phyloP scores from a whole-genome alignment of 1,140 invertebrate genomes.

The Rhagoletis zephyria region DNA sequence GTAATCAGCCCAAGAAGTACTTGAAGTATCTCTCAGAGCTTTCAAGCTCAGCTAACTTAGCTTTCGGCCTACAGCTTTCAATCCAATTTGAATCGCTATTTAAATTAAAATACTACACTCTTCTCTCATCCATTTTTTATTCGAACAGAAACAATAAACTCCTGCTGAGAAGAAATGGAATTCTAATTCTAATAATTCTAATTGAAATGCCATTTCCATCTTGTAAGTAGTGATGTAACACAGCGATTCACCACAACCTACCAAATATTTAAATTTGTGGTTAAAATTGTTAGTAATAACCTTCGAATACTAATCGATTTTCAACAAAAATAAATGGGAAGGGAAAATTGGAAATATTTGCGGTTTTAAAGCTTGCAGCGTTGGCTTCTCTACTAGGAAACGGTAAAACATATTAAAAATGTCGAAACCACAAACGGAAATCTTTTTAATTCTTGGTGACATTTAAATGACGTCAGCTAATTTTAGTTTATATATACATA shows the following conservation, averaged over 20 bases:
- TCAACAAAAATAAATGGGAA: neutral
- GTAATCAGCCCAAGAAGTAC: too few species aligned
- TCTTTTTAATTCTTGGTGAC: neutral
- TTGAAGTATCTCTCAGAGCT: too few species aligned
- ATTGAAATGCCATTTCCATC: neutral
- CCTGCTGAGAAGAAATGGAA: too few species aligned
- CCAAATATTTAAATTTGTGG: neutral
- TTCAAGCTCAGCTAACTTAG: too few species aligned
- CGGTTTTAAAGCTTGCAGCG: neutral
- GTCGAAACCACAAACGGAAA: neutral
- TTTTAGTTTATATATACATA: neutral
- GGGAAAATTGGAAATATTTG: constrained; percentile 15
- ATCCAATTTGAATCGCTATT: too few species aligned
- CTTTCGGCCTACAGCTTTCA: too few species aligned
- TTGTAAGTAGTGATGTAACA: neutral
- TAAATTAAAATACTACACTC: too few species aligned
- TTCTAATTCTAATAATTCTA: neutral
- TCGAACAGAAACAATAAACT: too few species aligned
- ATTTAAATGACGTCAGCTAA: neutral
- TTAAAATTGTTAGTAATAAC: constrained; percentile 18
- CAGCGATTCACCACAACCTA: neutral
- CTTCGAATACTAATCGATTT: neutral
- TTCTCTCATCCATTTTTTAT: too few species aligned
- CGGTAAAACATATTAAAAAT: neutral
- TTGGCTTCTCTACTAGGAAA: neutral